Evolutionary conservation across 2,797 vertebrate species (phyloP).

Genomic region (Glyptemys insculpta): DNA sequence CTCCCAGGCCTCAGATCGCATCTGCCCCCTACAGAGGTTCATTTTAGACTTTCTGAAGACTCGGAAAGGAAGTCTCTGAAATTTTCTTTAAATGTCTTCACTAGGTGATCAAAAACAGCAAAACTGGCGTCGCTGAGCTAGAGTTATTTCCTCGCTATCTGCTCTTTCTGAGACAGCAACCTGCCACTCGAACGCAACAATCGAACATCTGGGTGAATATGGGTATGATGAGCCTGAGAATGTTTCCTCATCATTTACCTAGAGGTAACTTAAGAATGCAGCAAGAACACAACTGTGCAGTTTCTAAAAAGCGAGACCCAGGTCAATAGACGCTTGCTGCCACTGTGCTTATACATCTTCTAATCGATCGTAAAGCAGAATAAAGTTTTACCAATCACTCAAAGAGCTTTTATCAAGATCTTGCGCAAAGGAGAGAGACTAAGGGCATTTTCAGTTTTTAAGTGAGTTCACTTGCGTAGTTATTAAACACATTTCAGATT

Average conservation of each 20-base stretch:
- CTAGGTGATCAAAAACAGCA: conserved; percentile 94
- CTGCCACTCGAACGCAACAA: conserved; percentile 93
- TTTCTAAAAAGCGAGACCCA: conserved; percentile 58
- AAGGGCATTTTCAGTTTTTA: background rate
- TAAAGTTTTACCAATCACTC: too few species aligned
- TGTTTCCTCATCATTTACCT: conserved; percentile 95
- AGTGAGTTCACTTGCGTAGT: background rate
- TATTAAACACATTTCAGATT: background rate
- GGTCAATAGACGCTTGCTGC: conserved; percentile 69
- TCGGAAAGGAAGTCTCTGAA: background rate
- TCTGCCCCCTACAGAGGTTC: background rate
- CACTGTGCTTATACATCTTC: conserved; percentile 61
- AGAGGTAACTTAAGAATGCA: conserved; percentile 99
- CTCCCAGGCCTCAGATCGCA: background rate
- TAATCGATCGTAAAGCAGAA: conserved; percentile 42
- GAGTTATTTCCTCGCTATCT: conserved; percentile 96
- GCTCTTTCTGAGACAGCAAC: conserved; percentile 97
- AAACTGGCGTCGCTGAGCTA: conserved; percentile 87
- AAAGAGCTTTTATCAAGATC: conserved; percentile 66
- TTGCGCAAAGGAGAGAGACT: conserved; percentile 29
- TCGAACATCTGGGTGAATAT: conserved; percentile 99
- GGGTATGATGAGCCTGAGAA: conserved; percentile 99
- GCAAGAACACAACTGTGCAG: conserved; percentile 87
- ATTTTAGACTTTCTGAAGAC: fast-evolving
- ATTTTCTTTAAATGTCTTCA: fast-evolving